Conservation (phyloP, 2,888 invertebrate species). For the Aethes cnicana region DNA sequence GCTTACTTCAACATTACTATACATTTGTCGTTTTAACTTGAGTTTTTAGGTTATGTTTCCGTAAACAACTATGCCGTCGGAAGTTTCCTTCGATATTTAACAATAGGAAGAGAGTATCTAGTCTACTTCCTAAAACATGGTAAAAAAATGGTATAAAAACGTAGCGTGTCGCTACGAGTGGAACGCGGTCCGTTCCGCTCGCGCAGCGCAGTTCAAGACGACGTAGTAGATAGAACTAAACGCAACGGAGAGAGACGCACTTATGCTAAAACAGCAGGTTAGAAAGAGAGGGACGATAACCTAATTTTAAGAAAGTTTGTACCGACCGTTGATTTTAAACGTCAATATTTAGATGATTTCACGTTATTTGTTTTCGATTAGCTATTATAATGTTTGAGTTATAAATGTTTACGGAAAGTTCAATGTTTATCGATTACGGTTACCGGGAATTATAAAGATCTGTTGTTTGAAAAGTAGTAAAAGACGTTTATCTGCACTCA, state of each 20-base stretch:
- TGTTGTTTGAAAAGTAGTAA: neutral
- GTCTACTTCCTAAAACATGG: constrained; percentile 14
- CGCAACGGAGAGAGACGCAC: constrained; percentile 18
- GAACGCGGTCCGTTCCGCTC: constrained; percentile 20
- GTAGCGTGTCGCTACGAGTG: constrained; percentile 19
- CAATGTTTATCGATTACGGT: constrained; percentile 7
- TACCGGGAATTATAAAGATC: neutral
- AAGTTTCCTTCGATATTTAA: constrained; percentile 6
- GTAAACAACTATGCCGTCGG: too few species aligned
- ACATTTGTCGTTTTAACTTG: too few species aligned
- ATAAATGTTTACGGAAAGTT: constrained; percentile 14
- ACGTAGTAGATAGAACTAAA: constrained; percentile 16
- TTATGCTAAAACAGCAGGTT: constrained; percentile 4
- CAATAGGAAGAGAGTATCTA: constrained; percentile 6
- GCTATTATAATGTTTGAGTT: constrained; percentile 1
- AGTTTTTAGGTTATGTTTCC: too few species aligned
- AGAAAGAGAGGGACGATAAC: constrained; percentile 18
- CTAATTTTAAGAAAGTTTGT: constrained; percentile 40
- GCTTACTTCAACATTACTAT: too few species aligned
- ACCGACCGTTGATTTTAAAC: constrained; percentile 35
- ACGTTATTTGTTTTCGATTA: constrained; percentile 26
- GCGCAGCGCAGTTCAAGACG: constrained; percentile 28
- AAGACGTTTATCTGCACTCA: too few species aligned
- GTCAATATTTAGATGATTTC: constrained; percentile 37
- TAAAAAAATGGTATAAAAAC: constrained; percentile 10